Percentiles rank a stretch among this genome's conserved stretches.
phyloP scores from a whole-genome alignment of 2,113 vertebrate species.

The Polyodon spathula region DNA sequence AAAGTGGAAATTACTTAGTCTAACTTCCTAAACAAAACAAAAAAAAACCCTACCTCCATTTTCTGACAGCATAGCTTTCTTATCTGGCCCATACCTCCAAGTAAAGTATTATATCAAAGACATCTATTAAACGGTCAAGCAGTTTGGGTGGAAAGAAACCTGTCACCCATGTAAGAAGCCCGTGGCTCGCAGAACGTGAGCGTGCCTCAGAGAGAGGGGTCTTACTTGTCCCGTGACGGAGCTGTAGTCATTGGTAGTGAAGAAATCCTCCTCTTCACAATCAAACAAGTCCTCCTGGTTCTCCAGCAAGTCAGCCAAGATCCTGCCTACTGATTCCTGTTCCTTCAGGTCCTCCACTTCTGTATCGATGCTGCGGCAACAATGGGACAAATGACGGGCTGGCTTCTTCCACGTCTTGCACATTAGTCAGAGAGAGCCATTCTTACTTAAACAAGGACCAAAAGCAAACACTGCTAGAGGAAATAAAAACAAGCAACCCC shows the following conservation, averaged over 20 bases:
- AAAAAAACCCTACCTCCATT: conserved; percentile 4
- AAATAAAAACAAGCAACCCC: too few species aligned
- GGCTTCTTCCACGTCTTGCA: too few species aligned
- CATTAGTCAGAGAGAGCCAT: too few species aligned
- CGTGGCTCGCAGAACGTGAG: neutral
- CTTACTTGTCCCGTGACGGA: conserved; percentile 90
- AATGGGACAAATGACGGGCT: conserved; percentile 22
- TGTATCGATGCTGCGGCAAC: conserved; percentile 65
- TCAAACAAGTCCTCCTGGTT: conserved; percentile 93
- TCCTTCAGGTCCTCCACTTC: conserved; percentile 87
- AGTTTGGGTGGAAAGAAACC: neutral
- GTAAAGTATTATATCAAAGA: neutral
- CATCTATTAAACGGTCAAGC: neutral
- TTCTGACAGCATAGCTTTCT: neutral
- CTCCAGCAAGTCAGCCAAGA: conserved; percentile 87
- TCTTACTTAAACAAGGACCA: too few species aligned
- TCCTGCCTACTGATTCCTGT: conserved; percentile 85
- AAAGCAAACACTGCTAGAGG: neutral
- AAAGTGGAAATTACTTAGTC: too few species aligned
- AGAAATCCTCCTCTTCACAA: conserved; percentile 87
- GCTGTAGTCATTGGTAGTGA: conserved; percentile 90
- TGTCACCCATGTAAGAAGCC: neutral
- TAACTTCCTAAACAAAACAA: too few species aligned
- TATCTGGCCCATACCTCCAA: neutral
- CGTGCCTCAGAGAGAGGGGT: neutral